A percentile compares a stretch with the other conserved stretches of the same genome.
These are phyloP conservation scores for Ceratotherium simum DNA, from an alignment of 2,113 vertebrate genomes.

Conservation along the genomic window DNA sequence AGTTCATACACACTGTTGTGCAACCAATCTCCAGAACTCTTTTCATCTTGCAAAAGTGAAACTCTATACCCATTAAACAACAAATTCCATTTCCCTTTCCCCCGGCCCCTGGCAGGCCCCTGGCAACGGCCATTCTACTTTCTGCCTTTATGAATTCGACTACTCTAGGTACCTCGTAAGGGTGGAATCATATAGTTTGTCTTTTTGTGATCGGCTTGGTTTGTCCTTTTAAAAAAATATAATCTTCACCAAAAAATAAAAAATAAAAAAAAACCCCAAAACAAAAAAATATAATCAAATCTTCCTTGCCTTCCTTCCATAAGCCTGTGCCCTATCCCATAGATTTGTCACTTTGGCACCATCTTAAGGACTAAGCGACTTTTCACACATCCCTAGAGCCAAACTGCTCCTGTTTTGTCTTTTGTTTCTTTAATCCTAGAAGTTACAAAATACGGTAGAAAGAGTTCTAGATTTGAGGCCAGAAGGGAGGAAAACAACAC, in stretches of 20 bases:
- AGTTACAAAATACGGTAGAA: neutral
- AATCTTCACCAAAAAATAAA: neutral
- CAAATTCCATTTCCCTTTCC: neutral
- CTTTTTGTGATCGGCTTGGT: neutral
- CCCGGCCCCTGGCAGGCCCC: neutral
- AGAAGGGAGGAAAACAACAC: neutral
- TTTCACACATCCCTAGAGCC: neutral
- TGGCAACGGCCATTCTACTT: neutral
- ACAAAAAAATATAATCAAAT: neutral
- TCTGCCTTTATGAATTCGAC: neutral
- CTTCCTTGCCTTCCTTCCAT: neutral
- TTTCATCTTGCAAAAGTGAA: constrained; percentile 1
- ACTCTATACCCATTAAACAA: neutral
- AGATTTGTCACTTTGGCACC: neutral
- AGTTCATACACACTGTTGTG: neutral
- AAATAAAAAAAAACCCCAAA: too few species aligned
- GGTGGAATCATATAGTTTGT: neutral
- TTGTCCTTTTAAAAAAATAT: neutral
- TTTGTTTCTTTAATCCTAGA: neutral
- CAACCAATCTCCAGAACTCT: neutral
- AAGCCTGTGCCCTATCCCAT: neutral
- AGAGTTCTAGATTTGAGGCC: neutral
- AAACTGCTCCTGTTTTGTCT: neutral
- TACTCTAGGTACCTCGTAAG: neutral
- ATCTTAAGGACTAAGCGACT: neutral